A percentile compares a stretch with the other conserved stretches of the same genome.
phyloP scores from a whole-genome alignment of 2,797 vertebrate genomes.

The Phrynocephalus guinanensis region DNA sequence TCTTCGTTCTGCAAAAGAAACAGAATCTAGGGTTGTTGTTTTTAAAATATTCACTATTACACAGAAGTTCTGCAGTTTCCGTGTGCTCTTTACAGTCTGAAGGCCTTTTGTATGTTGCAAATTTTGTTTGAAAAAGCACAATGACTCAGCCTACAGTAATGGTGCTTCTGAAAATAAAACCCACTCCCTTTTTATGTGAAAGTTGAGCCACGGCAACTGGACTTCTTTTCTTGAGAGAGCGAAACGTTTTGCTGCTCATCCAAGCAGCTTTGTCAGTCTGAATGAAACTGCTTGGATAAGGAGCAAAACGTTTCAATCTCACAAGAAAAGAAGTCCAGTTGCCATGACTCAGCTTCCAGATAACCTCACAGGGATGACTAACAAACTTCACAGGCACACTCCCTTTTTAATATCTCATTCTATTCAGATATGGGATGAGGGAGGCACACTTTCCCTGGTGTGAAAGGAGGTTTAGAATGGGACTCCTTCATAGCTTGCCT shows the following conservation, averaged over 20 bases:
- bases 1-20: not conserved
- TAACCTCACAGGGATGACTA: too few species aligned
- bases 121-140: constrained; percentile 1
- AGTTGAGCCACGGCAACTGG: too few species aligned
- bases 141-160: constrained; percentile 25
- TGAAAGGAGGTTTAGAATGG: not conserved
- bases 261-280: too few species aligned
- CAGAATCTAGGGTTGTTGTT: not conserved
- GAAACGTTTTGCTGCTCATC: too few species aligned
- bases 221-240: too few species aligned
- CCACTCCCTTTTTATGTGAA: too few species aligned
- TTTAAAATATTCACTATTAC: constrained; percentile 5
- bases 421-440: not conserved
- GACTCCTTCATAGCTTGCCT: not conserved
- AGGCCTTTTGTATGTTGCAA: not conserved
- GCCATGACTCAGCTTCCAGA: not conserved
- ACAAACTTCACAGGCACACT: not conserved
- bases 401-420: not conserved
- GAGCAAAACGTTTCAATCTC: too few species aligned
- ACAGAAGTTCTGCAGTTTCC: not conserved
- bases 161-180: too few species aligned
- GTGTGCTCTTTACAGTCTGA: not conserved
- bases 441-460: not conserved
- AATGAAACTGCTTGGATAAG: too few species aligned
- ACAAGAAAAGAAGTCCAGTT: too few species aligned